A percentile compares a stretch with the other conserved stretches of the same genome.
These are phyloP conservation scores for Arothron firmamentum DNA, from an alignment of 2,113 vertebrate genomes.

Conservation along the genomic window DNA sequence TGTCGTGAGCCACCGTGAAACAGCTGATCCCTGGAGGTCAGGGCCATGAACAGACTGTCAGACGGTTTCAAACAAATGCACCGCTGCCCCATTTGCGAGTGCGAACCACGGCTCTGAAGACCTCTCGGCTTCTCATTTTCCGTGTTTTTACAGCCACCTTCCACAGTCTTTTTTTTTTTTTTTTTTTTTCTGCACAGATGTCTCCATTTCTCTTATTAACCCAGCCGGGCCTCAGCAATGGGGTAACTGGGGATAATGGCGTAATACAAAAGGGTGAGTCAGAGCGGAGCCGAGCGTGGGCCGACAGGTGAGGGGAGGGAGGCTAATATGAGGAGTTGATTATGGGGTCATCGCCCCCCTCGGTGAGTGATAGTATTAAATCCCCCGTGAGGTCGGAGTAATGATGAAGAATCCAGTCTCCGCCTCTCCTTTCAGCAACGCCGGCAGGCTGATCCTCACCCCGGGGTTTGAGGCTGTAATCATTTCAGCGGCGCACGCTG, in stretches of 20 bases:
- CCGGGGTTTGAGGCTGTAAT: slow-evolving; percentile 22
- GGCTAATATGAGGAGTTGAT: slow-evolving; percentile 41
- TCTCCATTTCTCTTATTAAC: slow-evolving; percentile 22
- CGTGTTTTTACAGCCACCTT: background rate
- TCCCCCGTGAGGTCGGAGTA: slow-evolving; percentile 13
- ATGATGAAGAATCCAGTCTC: slow-evolving; percentile 41
- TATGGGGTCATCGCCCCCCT: slow-evolving; percentile 28
- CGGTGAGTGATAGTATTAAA: slow-evolving; percentile 34
- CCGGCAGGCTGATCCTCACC: slow-evolving; percentile 29
- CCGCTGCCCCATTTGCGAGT: too few species aligned
- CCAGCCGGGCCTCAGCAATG: slow-evolving; percentile 43
- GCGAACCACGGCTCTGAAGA: too few species aligned
- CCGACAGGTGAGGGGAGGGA: slow-evolving; percentile 20
- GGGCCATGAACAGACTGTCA: too few species aligned
- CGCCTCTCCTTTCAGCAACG: background rate
- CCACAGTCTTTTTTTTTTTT: too few species aligned
- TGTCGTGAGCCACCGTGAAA: too few species aligned
- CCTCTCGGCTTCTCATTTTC: too few species aligned
- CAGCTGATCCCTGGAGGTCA: too few species aligned
- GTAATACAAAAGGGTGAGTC: slow-evolving; percentile 33
- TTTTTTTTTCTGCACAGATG: background rate
- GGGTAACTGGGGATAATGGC: slow-evolving; percentile 8
- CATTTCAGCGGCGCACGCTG: slow-evolving; percentile 22
- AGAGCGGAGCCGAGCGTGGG: slow-evolving; percentile 10
- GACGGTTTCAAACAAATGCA: too few species aligned